phyloP scores from a whole-genome alignment of 1,140 invertebrate genomes.

The Rhyzopertha dominica region DNA sequence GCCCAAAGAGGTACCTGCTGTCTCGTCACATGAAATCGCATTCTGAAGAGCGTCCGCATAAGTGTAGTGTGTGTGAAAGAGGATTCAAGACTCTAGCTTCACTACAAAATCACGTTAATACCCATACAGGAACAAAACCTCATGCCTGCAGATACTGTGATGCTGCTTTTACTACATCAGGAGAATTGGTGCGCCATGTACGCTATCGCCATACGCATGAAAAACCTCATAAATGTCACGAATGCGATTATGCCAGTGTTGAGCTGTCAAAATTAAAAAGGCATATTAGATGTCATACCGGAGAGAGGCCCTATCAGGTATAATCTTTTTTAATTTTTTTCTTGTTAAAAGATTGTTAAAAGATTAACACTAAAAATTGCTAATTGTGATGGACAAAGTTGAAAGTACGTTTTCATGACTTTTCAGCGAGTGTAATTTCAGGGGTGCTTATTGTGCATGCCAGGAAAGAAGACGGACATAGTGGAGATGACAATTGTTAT shows the following conservation, averaged over 20 bases:
- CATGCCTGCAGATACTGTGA: conserved; percentile 92
- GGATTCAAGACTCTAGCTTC: conserved; percentile 94
- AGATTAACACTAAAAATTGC: conserved; percentile 1
- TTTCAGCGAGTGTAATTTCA: conserved; percentile 23
- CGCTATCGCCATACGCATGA: conserved; percentile 91
- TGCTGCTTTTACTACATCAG: conserved; percentile 90
- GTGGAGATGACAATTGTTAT: too few species aligned
- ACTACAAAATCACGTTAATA: conserved; percentile 93
- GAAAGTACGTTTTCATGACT: too few species aligned
- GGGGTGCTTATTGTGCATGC: too few species aligned
- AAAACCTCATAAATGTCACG: conserved; percentile 90
- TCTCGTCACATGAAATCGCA: conserved; percentile 94
- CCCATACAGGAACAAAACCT: conserved; percentile 92
- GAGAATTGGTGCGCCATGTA: conserved; percentile 89
- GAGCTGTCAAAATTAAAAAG: conserved; percentile 89
- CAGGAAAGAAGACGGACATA: too few species aligned
- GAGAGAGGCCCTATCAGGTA: conserved; percentile 74
- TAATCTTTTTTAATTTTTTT: conserved; percentile 19
- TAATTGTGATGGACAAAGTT: conserved; percentile 3
- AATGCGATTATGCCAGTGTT: conserved; percentile 93
- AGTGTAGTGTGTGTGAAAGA: conserved; percentile 89
- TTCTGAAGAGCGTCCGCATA: conserved; percentile 90
- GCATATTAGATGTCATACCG: conserved; percentile 91
- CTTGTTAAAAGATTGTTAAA: conserved; percentile 21
- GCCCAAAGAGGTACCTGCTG: conserved; percentile 82